These are phyloP conservation scores for Sula dactylatra DNA, from an alignment of 2,113 vertebrate genomes.

Conservation along the genomic window DNA sequence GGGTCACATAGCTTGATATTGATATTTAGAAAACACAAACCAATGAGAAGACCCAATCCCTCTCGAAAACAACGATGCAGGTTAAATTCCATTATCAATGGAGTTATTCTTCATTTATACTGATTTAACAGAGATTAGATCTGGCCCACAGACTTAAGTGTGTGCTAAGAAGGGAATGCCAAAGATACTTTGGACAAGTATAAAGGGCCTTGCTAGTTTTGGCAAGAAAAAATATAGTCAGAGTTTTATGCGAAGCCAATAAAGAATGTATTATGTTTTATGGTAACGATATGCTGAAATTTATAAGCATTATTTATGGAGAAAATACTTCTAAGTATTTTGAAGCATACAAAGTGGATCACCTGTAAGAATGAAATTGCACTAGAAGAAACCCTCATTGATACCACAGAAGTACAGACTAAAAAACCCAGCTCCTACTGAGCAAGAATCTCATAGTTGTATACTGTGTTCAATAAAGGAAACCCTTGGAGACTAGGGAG, in stretches of 20 bases:
- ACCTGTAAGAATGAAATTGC: slow-evolving; percentile 8
- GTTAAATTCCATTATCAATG: slow-evolving; percentile 19
- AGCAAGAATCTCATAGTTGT: neutral
- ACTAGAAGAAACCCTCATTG: neutral
- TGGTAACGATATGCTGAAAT: slow-evolving; percentile 21
- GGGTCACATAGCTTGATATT: neutral
- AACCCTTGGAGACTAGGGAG: neutral
- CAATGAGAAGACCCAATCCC: neutral
- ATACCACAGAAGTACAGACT: neutral
- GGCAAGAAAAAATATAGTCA: slow-evolving; percentile 11
- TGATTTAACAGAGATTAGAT: slow-evolving; percentile 23
- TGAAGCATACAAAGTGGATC: neutral
- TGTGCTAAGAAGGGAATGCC: slow-evolving; percentile 20
- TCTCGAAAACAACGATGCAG: neutral
- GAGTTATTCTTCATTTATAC: slow-evolving; percentile 27
- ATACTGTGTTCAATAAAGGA: neutral
- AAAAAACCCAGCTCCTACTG: neutral
- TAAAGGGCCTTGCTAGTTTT: neutral
- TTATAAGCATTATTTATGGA: slow-evolving; percentile 5
- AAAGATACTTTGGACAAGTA: slow-evolving; percentile 42
- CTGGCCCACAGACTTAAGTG: slow-evolving; percentile 1
- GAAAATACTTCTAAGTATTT: neutral
- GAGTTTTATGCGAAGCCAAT: slow-evolving; percentile 37
- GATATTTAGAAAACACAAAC: neutral
- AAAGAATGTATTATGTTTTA: slow-evolving; percentile 38